Evolutionary conservation across 2,797 vertebrate genomes (phyloP).

Genomic region (Chaenodraco wilsoni): DNA sequence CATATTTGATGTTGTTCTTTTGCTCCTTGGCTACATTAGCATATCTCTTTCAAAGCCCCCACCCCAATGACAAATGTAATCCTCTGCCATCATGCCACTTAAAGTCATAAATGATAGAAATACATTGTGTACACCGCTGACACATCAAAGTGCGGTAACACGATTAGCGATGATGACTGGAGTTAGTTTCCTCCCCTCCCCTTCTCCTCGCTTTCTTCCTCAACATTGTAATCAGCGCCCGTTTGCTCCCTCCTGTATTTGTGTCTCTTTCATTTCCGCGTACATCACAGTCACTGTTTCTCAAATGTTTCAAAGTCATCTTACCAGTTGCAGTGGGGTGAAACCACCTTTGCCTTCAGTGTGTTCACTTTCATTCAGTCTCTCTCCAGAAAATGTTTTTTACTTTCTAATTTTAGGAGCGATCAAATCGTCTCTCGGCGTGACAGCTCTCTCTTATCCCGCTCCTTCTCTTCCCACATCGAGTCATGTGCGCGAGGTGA

Average conservation of each 20-base stretch:
- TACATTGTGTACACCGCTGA: slow-evolving; percentile 90
- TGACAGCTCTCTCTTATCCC: slow-evolving; percentile 72
- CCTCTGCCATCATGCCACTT: slow-evolving; percentile 91
- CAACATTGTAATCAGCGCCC: slow-evolving; percentile 67
- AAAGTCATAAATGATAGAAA: slow-evolving; percentile 92
- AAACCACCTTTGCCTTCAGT: slow-evolving; percentile 63
- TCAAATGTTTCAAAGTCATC: slow-evolving; percentile 65
- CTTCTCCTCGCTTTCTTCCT: slow-evolving; percentile 53
- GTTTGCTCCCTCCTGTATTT: slow-evolving; percentile 66
- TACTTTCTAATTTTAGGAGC: slow-evolving; percentile 74
- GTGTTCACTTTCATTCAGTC: slow-evolving; percentile 65
- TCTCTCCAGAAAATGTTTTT: slow-evolving; percentile 57
- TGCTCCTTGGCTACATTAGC: slow-evolving; percentile 95
- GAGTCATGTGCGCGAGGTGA: slow-evolving; percentile 65
- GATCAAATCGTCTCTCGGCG: slow-evolving; percentile 43
- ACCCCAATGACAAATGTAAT: slow-evolving; percentile 88
- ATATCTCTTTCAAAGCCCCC: slow-evolving; percentile 93
- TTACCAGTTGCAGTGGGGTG: slow-evolving; percentile 53
- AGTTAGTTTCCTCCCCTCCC: slow-evolving; percentile 79
- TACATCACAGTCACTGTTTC: slow-evolving; percentile 61
- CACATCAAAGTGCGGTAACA: slow-evolving; percentile 91
- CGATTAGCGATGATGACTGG: slow-evolving; percentile 91
- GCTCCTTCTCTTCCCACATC: slow-evolving; percentile 54
- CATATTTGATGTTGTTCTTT: slow-evolving; percentile 96
- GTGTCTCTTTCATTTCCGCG: slow-evolving; percentile 65